These are phyloP conservation scores for Cottus gobio DNA, from an alignment of 2,113 vertebrate species.

Conservation along the genomic window DNA sequence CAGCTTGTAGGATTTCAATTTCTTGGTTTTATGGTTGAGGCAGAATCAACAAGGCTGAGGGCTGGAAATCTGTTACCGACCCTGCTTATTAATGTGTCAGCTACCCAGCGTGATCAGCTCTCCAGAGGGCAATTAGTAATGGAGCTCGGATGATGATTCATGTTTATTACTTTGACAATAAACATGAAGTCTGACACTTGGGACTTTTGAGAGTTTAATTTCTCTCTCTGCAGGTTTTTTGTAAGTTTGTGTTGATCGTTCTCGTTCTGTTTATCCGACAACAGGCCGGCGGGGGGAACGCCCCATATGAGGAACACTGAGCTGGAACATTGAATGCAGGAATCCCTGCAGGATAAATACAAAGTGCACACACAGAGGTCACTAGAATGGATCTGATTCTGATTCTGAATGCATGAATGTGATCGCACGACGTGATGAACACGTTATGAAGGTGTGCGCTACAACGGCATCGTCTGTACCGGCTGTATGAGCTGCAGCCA, in stretches of 20 bases:
- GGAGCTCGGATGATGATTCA: background rate
- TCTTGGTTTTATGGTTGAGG: background rate
- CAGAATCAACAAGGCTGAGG: background rate
- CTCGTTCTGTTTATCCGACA: background rate
- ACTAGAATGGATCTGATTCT: too few species aligned
- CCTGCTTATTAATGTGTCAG: background rate
- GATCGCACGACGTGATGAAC: too few species aligned
- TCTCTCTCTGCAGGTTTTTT: background rate
- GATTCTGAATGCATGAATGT: background rate
- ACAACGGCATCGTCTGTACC: too few species aligned
- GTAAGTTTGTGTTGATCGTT: background rate
- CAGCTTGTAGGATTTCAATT: background rate
- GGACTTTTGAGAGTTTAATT: background rate
- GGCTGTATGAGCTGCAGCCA: too few species aligned
- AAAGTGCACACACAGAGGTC: background rate
- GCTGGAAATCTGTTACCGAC: background rate
- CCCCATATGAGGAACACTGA: background rate
- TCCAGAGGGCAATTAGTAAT: background rate
- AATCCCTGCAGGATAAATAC: constrained; percentile 1
- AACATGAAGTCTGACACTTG: constrained; percentile 2
- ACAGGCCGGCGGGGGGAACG: background rate
- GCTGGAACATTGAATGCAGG: background rate
- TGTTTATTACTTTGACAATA: background rate
- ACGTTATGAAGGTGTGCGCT: too few species aligned
- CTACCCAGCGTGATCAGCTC: background rate